Evolutionary conservation across 2,113 vertebrate species (phyloP).

Genomic region (Jacana jacana): DNA sequence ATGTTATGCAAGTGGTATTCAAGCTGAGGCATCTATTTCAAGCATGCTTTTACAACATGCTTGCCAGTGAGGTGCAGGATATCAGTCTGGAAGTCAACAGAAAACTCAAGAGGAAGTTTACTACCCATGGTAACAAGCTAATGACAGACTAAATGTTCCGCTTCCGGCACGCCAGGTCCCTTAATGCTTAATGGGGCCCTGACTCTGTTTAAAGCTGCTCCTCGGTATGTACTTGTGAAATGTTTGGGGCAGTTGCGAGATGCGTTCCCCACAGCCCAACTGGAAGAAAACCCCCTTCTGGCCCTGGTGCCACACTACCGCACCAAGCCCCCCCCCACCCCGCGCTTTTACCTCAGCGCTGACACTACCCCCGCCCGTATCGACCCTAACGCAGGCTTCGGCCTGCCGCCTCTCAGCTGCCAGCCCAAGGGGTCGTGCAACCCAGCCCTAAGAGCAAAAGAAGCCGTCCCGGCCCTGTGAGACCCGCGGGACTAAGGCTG

Average conservation of each 20-base stretch:
- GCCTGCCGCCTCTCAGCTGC: background rate
- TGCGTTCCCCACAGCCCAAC: background rate
- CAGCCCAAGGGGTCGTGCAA: too few relatives aligned
- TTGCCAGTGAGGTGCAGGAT: background rate
- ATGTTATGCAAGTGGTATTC: background rate
- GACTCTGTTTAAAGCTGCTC: too few relatives aligned
- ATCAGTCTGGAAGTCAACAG: background rate
- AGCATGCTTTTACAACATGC: rapidly evolving
- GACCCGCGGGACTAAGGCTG: background rate
- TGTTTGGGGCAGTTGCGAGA: background rate
- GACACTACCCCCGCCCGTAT: background rate
- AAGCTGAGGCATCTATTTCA: background rate
- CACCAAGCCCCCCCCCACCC: too few relatives aligned
- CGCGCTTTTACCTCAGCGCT: background rate
- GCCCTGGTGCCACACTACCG: background rate
- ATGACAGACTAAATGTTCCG: background rate
- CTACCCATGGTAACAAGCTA: background rate
- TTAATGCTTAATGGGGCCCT: background rate
- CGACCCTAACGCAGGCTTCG: background rate
- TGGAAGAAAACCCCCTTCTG: background rate
- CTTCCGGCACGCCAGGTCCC: background rate
- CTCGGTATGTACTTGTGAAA: background rate
- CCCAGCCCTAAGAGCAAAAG: too few relatives aligned
- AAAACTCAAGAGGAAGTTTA: background rate
- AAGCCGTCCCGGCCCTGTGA: background rate